Conservation (phyloP, 2,797 vertebrate species). For the Crypturellus tataupa region DNA sequence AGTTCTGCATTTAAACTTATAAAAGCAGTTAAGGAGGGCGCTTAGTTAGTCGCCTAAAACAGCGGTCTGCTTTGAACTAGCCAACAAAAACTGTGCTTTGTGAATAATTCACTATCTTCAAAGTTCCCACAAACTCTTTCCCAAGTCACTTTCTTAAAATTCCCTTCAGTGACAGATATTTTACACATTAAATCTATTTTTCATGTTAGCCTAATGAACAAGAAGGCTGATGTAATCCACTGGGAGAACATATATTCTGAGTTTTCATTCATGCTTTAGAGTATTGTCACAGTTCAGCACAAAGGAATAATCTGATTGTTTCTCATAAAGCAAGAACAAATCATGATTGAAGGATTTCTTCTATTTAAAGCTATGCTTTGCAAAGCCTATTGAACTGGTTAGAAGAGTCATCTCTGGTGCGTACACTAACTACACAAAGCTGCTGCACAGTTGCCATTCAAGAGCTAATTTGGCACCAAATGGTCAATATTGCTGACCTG, state of each 20-base stretch:
- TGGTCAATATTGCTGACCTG: conserved; percentile 40
- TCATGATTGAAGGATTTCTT: conserved; percentile 58
- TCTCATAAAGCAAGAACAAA: conserved; percentile 51
- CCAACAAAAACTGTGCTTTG: not conserved
- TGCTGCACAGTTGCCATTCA: conserved; percentile 45
- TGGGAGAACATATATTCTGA: conserved; percentile 11
- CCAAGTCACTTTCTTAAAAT: conserved; percentile 10
- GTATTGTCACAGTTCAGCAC: conserved; percentile 32
- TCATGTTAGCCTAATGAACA: conserved; percentile 52
- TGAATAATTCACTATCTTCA: not conserved
- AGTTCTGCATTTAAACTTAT: not conserved
- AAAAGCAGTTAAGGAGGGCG: not conserved
- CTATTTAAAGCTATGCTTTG: conserved; percentile 49
- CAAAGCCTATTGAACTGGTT: conserved; percentile 44
- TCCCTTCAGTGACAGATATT: conserved; percentile 4
- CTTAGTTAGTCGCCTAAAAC: not conserved
- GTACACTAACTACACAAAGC: conserved; percentile 31
- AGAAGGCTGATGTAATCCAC: conserved; percentile 53
- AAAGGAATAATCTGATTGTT: conserved; percentile 63
- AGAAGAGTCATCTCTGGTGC: conserved; percentile 40
- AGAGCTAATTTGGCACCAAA: conserved; percentile 57
- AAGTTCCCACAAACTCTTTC: not conserved
- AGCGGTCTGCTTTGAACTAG: not conserved
- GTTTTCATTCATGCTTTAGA: conserved; percentile 75
- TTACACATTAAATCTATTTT: conserved; percentile 47